These are phyloP conservation scores for Sitophilus oryzae DNA, from an alignment of 1,140 invertebrate species.

Conservation along the genomic window DNA sequence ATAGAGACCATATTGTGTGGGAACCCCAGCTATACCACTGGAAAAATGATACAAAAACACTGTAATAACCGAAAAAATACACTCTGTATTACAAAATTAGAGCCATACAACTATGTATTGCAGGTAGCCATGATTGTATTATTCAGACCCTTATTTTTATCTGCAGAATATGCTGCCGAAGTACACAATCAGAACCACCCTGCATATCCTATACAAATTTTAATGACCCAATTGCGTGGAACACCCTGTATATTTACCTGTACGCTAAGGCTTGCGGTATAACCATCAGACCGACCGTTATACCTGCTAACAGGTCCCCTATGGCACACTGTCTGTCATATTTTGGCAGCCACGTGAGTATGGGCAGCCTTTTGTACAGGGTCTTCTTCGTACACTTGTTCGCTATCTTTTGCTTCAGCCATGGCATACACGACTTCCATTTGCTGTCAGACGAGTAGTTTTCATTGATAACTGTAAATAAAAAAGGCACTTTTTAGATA, in stretches of 20 bases:
- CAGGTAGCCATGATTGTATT: too few relatives aligned
- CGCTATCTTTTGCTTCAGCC: constrained; percentile 35
- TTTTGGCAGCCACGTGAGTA: constrained; percentile 65
- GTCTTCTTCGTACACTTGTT: constrained; percentile 58
- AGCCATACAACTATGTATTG: too few relatives aligned
- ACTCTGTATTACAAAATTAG: too few relatives aligned
- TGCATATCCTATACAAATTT: too few relatives aligned
- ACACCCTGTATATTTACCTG: too few relatives aligned
- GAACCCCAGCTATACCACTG: constrained; percentile 73
- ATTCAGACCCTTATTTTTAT: too few relatives aligned
- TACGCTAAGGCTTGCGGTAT: constrained; percentile 55
- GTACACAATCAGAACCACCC: too few relatives aligned
- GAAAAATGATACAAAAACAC: too few relatives aligned
- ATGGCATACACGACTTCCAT: constrained; percentile 17
- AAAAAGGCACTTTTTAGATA: constrained; percentile 6
- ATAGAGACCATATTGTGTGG: constrained; percentile 81
- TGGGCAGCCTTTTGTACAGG: constrained; percentile 62
- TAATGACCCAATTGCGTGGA: too few relatives aligned
- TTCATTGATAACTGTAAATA: constrained; percentile 23
- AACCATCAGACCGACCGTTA: constrained; percentile 80
- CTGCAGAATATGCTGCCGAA: too few relatives aligned
- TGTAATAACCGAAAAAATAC: too few relatives aligned
- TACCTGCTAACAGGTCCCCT: constrained; percentile 78
- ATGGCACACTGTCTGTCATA: constrained; percentile 59
- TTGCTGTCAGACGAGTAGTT: background rate